These are phyloP conservation scores for Megaceryle torquata DNA, from an alignment of 2,113 vertebrate species.

Conservation along the genomic window DNA sequence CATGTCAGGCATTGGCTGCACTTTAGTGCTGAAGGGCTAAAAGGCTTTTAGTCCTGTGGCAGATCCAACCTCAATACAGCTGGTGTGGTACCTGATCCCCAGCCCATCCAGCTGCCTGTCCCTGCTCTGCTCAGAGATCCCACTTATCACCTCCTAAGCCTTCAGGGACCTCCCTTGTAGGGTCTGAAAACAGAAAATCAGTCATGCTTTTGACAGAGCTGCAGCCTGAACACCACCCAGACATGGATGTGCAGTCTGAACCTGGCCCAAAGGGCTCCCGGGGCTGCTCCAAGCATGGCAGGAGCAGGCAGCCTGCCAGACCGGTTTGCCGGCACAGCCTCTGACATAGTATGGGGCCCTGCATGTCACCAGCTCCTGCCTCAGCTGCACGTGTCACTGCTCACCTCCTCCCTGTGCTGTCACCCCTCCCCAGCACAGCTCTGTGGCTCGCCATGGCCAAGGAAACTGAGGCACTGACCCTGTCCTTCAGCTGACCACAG, in stretches of 20 bases:
- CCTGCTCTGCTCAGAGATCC: neutral
- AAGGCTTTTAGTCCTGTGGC: neutral
- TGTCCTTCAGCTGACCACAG: neutral
- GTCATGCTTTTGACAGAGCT: neutral
- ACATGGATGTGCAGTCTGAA: neutral
- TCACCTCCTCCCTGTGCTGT: neutral
- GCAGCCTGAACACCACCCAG: neutral
- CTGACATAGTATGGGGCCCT: rapidly evolving
- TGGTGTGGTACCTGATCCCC: neutral
- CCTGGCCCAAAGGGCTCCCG: neutral
- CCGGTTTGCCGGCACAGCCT: neutral
- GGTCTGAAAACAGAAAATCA: neutral
- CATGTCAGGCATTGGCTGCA: neutral
- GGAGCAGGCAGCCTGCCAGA: neutral
- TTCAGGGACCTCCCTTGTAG: neutral
- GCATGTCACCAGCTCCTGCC: neutral
- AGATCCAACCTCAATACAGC: neutral
- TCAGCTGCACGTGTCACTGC: neutral
- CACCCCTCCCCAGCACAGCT: neutral
- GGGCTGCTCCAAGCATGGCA: neutral
- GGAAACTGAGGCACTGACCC: neutral
- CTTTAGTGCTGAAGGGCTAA: neutral
- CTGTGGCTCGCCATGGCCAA: neutral
- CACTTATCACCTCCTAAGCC: rapidly evolving
- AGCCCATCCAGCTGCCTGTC: neutral